Conservation (phyloP, 2,797 vertebrate genomes). For the Lacerta viridis region DNA sequence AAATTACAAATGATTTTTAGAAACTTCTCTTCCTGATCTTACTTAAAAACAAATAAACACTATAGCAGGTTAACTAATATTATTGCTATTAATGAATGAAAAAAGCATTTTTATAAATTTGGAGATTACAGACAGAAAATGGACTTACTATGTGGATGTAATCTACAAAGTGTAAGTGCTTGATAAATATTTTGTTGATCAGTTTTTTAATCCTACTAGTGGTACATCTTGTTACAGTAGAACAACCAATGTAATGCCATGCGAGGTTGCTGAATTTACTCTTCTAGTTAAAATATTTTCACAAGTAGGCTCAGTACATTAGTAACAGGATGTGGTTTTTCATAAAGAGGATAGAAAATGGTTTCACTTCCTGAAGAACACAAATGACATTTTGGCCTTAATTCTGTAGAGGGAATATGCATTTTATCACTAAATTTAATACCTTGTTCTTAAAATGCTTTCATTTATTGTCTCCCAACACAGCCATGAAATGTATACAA, state of each 20-base stretch:
- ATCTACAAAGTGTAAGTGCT: constrained; percentile 33
- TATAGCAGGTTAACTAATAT: constrained; percentile 19
- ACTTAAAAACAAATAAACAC: constrained; percentile 1
- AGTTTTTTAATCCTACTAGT: neutral
- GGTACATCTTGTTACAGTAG: neutral
- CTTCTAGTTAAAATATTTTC: neutral
- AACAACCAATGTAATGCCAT: neutral
- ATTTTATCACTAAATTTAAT: neutral
- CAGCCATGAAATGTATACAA: neutral
- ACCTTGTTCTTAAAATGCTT: neutral
- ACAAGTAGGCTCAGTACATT: neutral
- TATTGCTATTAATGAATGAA: constrained; percentile 39
- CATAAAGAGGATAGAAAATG: neutral
- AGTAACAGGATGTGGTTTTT: neutral
- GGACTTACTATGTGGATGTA: constrained; percentile 52
- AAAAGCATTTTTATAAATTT: constrained; percentile 35
- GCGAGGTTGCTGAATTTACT: neutral
- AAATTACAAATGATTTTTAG: constrained; percentile 35
- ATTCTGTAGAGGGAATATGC: neutral
- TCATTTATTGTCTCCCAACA: neutral
- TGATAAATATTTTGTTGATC: neutral
- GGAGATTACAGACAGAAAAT: constrained; percentile 39
- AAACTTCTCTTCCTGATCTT: constrained; percentile 13
- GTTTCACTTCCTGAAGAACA: neutral
- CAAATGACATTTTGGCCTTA: neutral